Evolutionary conservation across 2,888 invertebrate genomes (phyloP), one percentile per base, ranked within the genome.

Genomic region (Orchestes rusci): DNA sequence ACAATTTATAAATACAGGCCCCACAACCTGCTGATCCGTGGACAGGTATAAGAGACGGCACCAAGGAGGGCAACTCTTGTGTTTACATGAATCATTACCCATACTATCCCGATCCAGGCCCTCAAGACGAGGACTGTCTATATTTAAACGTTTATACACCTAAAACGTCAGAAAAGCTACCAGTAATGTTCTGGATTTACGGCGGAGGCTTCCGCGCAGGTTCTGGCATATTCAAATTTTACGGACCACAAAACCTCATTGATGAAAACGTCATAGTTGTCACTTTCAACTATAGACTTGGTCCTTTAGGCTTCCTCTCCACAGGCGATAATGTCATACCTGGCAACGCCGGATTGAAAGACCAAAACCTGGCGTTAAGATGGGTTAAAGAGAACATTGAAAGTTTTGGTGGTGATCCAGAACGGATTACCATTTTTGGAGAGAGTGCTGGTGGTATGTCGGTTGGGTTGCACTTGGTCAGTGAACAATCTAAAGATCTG

Each of bases 171-270:
- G 15, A 29, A 19, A 42, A 43, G 8, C 32, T 58, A 8, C 59
- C 64, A 1, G 65, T 65, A 3, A 62, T 64, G 63, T 60, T 63
- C 1, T 65, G 59, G 54, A 59, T 65, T 16, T 59, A 59, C 39
- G 65, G 65, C 1, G 65, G 65, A 3, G 62, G 57, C 15, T 65
- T 63, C 39, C 44, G 59, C 23, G 50, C 47, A 16, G 63, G 63
- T 1, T 53, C 52, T 33, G 56, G 56, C 17, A 62, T 63, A 10
- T 66, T 70, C 15, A 52, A 65, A 1, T 66, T 68, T 1, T 73
- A 60, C 44, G 64, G 62, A 1, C 63, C 63, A 5, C 60, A 63
- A 41, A 60, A 57, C 38, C 46, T 63, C 7, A 43, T 64, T 4
- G 55, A 60, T 38, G 54, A 60, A 38, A 56, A 55, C 23, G 56